phyloP scores from a whole-genome alignment of 1,140 invertebrate species.

The Pectinophora gossypiella region DNA sequence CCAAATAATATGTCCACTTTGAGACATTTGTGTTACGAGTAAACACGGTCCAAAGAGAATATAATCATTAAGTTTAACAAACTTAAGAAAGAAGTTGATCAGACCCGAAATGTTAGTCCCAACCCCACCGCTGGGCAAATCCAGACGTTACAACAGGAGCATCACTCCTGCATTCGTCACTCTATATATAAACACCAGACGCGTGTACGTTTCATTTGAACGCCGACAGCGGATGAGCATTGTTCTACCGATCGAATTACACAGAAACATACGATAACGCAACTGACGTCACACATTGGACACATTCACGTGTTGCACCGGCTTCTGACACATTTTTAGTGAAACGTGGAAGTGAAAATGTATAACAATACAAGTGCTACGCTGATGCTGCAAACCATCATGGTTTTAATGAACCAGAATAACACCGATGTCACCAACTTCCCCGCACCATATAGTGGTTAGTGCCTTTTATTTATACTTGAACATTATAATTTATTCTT shows the following conservation, averaged over 20 bases:
- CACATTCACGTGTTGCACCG: conserved; percentile 1
- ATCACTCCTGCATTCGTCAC: conserved; percentile 33
- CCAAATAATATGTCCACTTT: too few relatives aligned
- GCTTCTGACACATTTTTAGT: too few relatives aligned
- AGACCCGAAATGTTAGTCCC: too few relatives aligned
- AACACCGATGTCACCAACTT: conserved; percentile 51
- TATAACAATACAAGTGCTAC: conserved; percentile 61
- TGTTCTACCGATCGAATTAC: background rate
- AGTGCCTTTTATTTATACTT: background rate
- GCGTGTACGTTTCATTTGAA: conserved; percentile 31
- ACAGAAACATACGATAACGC: too few relatives aligned
- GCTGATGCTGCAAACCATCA: conserved; percentile 70
- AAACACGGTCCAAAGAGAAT: too few relatives aligned
- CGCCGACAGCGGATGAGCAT: background rate
- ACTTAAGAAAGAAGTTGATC: too few relatives aligned
- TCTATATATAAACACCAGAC: conserved; percentile 46
- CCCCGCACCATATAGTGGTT: conserved; percentile 24
- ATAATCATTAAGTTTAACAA: too few relatives aligned
- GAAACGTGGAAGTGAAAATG: conserved; percentile 36
- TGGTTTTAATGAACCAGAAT: conserved; percentile 70
- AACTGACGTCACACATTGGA: too few relatives aligned
- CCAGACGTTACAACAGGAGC: background rate
- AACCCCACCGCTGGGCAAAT: too few relatives aligned
- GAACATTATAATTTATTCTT: too few relatives aligned
- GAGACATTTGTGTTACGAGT: too few relatives aligned